These are phyloP conservation scores for Apodemia zela DNA, from an alignment of 2,888 invertebrate genomes.

Conservation along the genomic window DNA sequence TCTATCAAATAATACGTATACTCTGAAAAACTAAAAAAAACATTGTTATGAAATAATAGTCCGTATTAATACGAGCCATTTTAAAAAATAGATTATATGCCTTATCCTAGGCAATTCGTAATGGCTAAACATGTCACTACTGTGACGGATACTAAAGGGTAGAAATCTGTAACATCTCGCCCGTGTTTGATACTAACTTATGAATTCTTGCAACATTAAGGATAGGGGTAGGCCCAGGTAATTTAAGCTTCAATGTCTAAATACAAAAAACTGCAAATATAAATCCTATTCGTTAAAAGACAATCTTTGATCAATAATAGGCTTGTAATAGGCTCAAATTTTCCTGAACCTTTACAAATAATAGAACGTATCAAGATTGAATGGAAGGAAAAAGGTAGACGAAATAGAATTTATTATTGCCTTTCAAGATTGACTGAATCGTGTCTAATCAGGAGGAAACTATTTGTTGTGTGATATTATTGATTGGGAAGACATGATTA, in stretches of 20 bases:
- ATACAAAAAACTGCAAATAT: too few species aligned
- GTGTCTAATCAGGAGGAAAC: slow-evolving; percentile 15
- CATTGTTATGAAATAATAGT: too few species aligned
- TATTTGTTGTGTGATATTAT: slow-evolving; percentile 16
- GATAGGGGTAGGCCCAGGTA: too few species aligned
- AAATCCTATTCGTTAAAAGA: background rate
- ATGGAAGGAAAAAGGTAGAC: slow-evolving; percentile 12
- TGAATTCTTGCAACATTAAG: too few species aligned
- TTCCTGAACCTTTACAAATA: slow-evolving; percentile 12
- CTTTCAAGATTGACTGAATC: slow-evolving; percentile 16
- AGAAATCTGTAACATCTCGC: too few species aligned
- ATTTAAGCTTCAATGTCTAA: too few species aligned
- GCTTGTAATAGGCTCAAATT: slow-evolving; percentile 12
- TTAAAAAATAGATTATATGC: too few species aligned
- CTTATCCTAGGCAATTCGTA: too few species aligned
- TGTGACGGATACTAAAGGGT: too few species aligned
- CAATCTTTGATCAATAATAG: slow-evolving; percentile 7
- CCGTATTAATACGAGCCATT: too few species aligned
- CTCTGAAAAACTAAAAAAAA: background rate
- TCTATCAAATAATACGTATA: background rate
- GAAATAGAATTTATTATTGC: slow-evolving; percentile 17
- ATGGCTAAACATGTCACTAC: too few species aligned
- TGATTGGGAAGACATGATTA: slow-evolving; percentile 9
- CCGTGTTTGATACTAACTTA: too few species aligned
- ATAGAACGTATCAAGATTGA: slow-evolving; percentile 9